Evolutionary conservation across 37 sponge, comb jelly and placozoan species (phyloP), one percentile per base, ranked within the genome.

Genomic region (Diacarnus erythraeanus): DNA sequence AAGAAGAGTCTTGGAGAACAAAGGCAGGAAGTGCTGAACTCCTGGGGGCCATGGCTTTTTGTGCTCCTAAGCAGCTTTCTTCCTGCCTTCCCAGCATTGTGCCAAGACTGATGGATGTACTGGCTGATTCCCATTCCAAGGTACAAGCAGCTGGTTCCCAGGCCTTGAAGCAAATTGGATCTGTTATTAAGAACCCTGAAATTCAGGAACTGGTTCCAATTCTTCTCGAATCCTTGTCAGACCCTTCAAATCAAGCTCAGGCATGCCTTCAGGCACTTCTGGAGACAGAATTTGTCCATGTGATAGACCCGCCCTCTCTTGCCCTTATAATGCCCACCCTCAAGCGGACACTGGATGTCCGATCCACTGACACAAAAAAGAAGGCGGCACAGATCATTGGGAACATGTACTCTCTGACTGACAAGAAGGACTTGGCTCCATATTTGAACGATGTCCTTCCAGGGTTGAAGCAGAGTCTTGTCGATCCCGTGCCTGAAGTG

Each of bases 161-260:
- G 77, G 95, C 99, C 37, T 82, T 99, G 57, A 87, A 90, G 34
- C 93, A 99, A 79, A 99, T 99, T 57, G 99, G 95, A 0, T 99
- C 99, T 70, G 99, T 99, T 22, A 99, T 99, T 41, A 96, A 96
- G 89, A 99, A 96, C 77, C 99, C 97, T 15, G 99, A 99, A 63
- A 96, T 99, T 31, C 97, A 99, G 81, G 73, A 65, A 54, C 77
- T 99, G 38, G 95, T 94, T 23, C 93, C 97, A 18, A 40, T 83
- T 25, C 89, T 99, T 2, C 79, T 96, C 26, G 85, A 75, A 8
- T 93, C 93, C 12, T 76, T 99, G 33, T 63, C 87, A 44, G 90
- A 92, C 71, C 95, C 96, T 26, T 83, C 92, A 25, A 83, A 76
- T 31, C 80, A 99, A 40, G 75, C 97, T 9, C 87, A 82, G 31